Conservation (phyloP, 2,797 vertebrate species). For the Onychomys torridus region DNA sequence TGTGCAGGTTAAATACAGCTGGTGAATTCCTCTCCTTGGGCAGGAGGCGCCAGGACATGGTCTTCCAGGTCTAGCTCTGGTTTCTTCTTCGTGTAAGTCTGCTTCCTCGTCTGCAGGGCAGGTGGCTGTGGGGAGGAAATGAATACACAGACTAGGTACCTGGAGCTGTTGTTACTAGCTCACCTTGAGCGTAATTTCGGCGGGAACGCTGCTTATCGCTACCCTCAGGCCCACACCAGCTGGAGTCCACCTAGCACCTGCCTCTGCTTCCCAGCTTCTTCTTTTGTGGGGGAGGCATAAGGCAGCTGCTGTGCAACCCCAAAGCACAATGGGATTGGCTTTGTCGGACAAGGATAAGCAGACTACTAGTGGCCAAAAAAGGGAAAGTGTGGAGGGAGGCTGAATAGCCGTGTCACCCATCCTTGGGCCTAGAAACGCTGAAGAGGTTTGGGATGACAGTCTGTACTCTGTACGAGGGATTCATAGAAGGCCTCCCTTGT, state of each 20-base stretch:
- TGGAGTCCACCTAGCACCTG: not conserved
- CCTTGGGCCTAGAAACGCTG: not conserved
- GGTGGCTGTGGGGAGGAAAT: not conserved
- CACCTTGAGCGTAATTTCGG: not conserved
- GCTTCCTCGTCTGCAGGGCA: not conserved
- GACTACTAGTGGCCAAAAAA: not conserved
- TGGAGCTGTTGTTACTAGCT: not conserved
- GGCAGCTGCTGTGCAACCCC: not conserved
- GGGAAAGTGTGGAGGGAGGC: not conserved
- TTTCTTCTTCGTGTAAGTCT: not conserved
- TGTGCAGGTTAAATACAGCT: rapidly evolving
- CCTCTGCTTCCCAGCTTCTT: not conserved
- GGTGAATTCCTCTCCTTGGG: not conserved
- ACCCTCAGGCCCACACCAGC: not conserved
- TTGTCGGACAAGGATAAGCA: not conserved
- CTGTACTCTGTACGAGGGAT: not conserved
- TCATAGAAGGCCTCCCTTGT: not conserved
- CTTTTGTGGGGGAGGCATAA: not conserved
- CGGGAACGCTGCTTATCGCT: not conserved
- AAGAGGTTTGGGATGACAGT: not conserved
- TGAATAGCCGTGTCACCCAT: not conserved
- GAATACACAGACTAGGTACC: not conserved
- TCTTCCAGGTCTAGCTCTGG: not conserved
- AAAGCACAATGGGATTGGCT: not conserved
- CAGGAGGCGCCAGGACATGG: no score